These are phyloP conservation scores for Emydocephalus ijimae DNA, from an alignment of 2,113 vertebrate genomes.

Conservation along the genomic window DNA sequence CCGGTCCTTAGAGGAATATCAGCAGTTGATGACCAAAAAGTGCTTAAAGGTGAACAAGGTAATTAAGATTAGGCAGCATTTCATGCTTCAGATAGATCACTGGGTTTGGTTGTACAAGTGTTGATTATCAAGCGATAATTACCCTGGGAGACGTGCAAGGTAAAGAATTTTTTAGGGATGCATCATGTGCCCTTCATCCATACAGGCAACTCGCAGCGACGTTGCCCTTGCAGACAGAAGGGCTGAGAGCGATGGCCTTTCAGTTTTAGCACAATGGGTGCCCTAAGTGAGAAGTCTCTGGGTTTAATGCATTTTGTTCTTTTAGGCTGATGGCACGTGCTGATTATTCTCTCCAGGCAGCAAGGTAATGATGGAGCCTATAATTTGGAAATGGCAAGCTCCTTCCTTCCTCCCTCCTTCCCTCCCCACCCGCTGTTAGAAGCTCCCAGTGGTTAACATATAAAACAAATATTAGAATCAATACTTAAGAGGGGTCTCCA, in stretches of 20 bases:
- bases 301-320: neutral
- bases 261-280: neutral
- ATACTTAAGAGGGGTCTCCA: neutral
- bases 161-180: neutral
- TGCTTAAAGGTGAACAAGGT: constrained; percentile 10
- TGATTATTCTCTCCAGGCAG: constrained; percentile 15
- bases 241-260: neutral
- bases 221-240: neutral
- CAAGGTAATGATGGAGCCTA: neutral
- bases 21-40: constrained; percentile 12
- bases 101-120: constrained; percentile 22
- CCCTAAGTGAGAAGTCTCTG: neutral
- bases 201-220: fast-evolving
- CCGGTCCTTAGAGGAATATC: constrained; percentile 31
- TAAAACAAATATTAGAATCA: neutral
- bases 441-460: neutral
- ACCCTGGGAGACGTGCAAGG: constrained; percentile 29
- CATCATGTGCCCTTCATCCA: neutral
- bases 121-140: constrained; percentile 33
- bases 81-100: constrained; percentile 30
- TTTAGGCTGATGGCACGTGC: constrained; percentile 1
- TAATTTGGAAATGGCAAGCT: neutral
- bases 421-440: neutral
- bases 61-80: constrained; percentile 13
- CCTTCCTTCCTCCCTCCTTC: neutral